Conservation (phyloP, 2,888 invertebrate genomes). For the Polylopha cassiicola region DNA sequence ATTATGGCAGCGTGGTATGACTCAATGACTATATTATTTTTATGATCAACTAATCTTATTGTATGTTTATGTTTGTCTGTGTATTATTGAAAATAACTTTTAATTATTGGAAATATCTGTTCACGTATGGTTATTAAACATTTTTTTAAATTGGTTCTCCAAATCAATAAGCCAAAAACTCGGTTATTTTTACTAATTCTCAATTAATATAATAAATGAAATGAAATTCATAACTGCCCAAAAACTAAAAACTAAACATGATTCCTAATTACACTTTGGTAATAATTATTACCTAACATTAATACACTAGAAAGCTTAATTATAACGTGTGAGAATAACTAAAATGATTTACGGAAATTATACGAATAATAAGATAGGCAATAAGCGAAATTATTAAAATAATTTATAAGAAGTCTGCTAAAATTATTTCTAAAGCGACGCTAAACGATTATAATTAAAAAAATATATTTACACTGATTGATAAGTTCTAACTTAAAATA, state of each 20-base stretch:
- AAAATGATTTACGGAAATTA: conserved; percentile 25
- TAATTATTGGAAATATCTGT: no score
- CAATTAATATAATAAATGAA: conserved; percentile 1
- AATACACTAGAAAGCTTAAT: conserved; percentile 48
- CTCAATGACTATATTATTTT: conserved; percentile 10
- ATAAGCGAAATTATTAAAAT: conserved; percentile 13
- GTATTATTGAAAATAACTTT: no score
- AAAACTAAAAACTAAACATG: conserved; percentile 49
- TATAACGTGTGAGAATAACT: conserved; percentile 47
- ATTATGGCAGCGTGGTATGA: conserved; percentile 23
- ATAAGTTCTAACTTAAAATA: conserved; percentile 14
- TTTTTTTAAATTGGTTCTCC: no score
- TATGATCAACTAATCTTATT: conserved; percentile 11
- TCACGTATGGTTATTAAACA: no score
- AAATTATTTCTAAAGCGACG: conserved; percentile 12
- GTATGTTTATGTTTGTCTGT: no score
- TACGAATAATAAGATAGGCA: conserved; percentile 30
- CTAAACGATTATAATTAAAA: conserved; percentile 19
- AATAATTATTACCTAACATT: conserved; percentile 69
- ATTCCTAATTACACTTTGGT: conserved; percentile 75
- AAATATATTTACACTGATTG: conserved; percentile 21
- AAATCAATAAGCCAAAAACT: no score
- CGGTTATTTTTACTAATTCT: background rate
- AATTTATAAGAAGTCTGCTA: conserved; percentile 5
- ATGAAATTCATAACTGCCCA: conserved; percentile 18